Conservation (phyloP, 2,888 invertebrate species). For the Suillia variegata region DNA sequence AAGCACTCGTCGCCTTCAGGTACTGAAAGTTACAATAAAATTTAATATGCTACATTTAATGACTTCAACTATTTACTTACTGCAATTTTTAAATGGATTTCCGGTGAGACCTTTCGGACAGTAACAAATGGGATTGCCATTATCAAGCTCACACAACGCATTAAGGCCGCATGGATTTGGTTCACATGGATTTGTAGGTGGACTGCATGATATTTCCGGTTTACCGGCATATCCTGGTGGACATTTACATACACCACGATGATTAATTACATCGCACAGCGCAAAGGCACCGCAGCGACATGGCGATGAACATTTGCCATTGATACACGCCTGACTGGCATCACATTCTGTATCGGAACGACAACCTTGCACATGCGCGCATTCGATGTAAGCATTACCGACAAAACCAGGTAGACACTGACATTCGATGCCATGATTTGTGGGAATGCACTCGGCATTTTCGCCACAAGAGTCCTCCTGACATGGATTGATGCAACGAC, state of each 20-base stretch:
- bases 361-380: constrained; percentile 72
- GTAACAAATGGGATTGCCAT: constrained; percentile 85
- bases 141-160: constrained; percentile 82
- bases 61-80: constrained; percentile 66
- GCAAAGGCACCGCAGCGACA: constrained; percentile 81
- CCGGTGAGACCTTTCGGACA: constrained; percentile 89
- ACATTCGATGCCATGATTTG: constrained; percentile 78
- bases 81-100: constrained; percentile 88
- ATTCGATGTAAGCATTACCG: constrained; percentile 79
- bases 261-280: constrained; percentile 80
- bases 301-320: constrained; percentile 77
- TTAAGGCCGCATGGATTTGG: constrained; percentile 88
- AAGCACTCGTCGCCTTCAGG: constrained; percentile 85
- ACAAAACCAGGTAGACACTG: constrained; percentile 74
- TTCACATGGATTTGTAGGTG: constrained; percentile 77
- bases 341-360: constrained; percentile 74
- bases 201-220: constrained; percentile 73
- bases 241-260: constrained; percentile 81
- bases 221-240: constrained; percentile 81
- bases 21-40: constrained; percentile 66
- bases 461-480: constrained; percentile 79
- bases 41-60: neutral
- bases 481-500: constrained; percentile 84
- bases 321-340: constrained; percentile 76
- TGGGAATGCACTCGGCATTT: constrained; percentile 78